phyloP scores from a whole-genome alignment of 2,113 vertebrate species.

The Bucco capensis region DNA sequence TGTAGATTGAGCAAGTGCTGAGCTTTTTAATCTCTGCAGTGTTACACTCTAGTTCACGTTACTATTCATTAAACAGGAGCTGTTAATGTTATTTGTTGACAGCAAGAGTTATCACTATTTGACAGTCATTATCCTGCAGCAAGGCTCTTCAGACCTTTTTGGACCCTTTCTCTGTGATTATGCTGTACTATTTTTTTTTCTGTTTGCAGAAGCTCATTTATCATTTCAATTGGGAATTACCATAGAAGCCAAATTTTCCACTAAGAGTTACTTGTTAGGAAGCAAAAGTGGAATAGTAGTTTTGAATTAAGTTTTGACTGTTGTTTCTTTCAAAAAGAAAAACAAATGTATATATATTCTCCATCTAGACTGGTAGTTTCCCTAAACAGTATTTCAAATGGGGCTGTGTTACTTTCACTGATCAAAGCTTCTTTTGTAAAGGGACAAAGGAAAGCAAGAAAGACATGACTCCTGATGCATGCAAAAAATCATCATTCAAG shows the following conservation, averaged over 20 bases:
- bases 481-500: not conserved
- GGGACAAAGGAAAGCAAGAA: not conserved
- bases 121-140: slow-evolving; percentile 9
- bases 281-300: not conserved
- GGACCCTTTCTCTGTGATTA: not conserved
- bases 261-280: not conserved
- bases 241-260: not conserved
- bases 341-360: not conserved
- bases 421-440: not conserved
- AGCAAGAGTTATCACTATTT: slow-evolving; percentile 3
- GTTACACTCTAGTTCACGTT: not conserved
- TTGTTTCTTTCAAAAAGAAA: not conserved
- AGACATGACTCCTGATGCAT: not conserved
- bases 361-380: not conserved
- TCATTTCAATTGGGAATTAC: not conserved
- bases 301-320: not conserved
- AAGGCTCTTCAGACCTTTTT: not conserved
- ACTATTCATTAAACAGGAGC: not conserved
- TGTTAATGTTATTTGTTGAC: slow-evolving; percentile 23
- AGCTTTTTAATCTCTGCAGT: not conserved
- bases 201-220: slow-evolving; percentile 6
- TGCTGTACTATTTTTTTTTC: not conserved
- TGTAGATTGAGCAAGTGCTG: not conserved
- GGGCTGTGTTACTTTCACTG: not conserved
- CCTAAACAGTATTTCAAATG: not conserved